A percentile compares a stretch with the other conserved stretches of the same genome.
Conservation (phyloP, 2,888 invertebrate species). For the Megaustenia siamemsis region DNA sequence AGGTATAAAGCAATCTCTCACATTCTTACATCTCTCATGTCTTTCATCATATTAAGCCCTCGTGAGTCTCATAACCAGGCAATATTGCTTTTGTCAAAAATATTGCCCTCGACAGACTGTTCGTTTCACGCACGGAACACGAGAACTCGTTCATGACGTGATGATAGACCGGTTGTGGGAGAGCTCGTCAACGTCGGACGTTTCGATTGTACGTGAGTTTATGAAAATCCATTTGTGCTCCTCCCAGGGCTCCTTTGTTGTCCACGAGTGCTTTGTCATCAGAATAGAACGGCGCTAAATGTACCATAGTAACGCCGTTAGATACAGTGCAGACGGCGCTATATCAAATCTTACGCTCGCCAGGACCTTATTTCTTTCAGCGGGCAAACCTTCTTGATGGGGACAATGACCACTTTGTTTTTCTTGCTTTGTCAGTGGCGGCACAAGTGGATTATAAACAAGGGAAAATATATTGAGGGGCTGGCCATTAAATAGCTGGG, state of each 20-base stretch:
- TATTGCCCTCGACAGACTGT: not conserved
- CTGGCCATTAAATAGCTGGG: no score
- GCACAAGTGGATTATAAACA: no score
- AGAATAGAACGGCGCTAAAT: not conserved
- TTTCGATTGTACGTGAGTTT: not conserved
- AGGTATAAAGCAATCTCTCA: not conserved
- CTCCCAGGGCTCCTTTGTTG: not conserved
- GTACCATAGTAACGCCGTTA: no score
- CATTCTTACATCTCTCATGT: not conserved
- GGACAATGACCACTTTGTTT: no score
- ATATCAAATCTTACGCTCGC: no score
- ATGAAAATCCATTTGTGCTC: not conserved
- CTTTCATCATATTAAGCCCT: conserved; percentile 23
- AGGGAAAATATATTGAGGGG: no score
- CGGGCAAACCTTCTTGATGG: no score
- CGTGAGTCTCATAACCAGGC: not conserved
- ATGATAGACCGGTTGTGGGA: not conserved
- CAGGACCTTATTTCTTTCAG: no score
- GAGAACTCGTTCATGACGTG: not conserved
- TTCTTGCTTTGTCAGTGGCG: no score
- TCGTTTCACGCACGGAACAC: not conserved
- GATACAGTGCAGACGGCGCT: no score
- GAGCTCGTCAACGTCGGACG: not conserved
- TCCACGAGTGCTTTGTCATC: not conserved
- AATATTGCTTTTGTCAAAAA: conserved; percentile 22